phyloP scores from a whole-genome alignment of 30 jellyfish, hydroid and myxozoan species.

The Catostylus mosaicus region DNA sequence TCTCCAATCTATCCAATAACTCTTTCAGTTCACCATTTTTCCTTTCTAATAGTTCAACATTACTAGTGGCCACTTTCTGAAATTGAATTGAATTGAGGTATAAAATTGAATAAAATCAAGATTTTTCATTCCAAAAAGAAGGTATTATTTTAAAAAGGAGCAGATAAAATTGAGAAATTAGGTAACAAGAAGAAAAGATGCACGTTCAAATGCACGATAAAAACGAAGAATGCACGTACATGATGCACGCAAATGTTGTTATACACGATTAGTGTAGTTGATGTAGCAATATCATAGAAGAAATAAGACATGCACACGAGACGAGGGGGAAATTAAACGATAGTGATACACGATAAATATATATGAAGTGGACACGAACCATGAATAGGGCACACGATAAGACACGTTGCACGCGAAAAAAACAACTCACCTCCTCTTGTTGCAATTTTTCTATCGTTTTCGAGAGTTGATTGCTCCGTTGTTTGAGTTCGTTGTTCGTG shows the following conservation, averaged over 20 bases:
- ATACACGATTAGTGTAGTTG: too few species aligned
- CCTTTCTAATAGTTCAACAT: conserved; percentile 55
- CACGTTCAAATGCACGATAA: too few species aligned
- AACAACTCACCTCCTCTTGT: conserved; percentile 80
- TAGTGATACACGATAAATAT: too few species aligned
- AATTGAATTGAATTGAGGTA: background rate
- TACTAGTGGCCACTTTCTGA: conserved; percentile 63
- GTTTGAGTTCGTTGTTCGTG: conserved; percentile 62
- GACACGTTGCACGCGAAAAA: background rate
- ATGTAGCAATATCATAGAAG: too few species aligned
- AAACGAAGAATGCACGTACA: too few species aligned
- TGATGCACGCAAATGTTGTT: too few species aligned
- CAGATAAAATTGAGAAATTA: too few species aligned
- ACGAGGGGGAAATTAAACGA: too few species aligned
- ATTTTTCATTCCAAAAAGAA: background rate
- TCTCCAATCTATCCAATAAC: conserved; percentile 58
- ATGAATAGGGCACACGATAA: background rate
- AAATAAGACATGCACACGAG: too few species aligned
- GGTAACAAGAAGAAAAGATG: too few species aligned
- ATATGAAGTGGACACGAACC: too few species aligned
- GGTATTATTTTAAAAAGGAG: too few species aligned
- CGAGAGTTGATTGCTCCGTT: conserved; percentile 65
- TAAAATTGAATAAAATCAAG: background rate
- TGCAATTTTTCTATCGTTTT: conserved; percentile 65
- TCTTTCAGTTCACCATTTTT: conserved; percentile 78